Evolutionary conservation across 2,113 vertebrate genomes (phyloP), one percentile per base, ranked within the genome.

Genomic region (Lepisosteus osseus): DNA sequence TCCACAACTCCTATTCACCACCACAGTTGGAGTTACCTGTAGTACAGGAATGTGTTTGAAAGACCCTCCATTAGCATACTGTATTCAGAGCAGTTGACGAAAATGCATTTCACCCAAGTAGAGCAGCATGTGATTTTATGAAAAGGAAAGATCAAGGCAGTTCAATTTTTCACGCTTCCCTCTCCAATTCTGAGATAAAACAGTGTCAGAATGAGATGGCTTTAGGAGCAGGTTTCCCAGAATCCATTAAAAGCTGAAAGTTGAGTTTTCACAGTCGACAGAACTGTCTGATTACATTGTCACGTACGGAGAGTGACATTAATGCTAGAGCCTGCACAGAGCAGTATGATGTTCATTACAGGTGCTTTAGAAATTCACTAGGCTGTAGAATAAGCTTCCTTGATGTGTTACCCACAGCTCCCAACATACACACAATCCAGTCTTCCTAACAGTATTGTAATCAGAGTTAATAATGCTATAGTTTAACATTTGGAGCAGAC

Each of bases 171-270:
- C 71, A 44, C 43, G 3, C n/a, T 17, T 63, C 15, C 44, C 42
- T 7, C 51, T 59, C 71, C 14, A 72, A 29, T 66, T 29, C 42
- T 42, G 9, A 54, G 7, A 55, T 57, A 11, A 40, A 29, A 40
- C 40, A 55, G 71, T 13, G 54, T 65, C 55, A 66, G 64, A 15
- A 3, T 14, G 14, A 44, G 54, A 62, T 73, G 15, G 3, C 29
- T n/a, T 4, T n/a, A 17, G 12, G 43, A 54, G 47, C 14, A 54
- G 44, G 61, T 68, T 73, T 68, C 12, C 17, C 17, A 47, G 66
- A 73, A 68, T 62, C 72, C 45, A 68, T 68, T 62, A 62, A 68
- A 67, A 67, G 44, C 65, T 15, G 15, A 51, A 17, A 59, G 72
- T 41, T 59, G 55, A 67, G 44, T 54, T n/a, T 45, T 68, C 56